Evolutionary conservation across 2,797 vertebrate species (phyloP).

Genomic region (Phalloptychus januarius): DNA sequence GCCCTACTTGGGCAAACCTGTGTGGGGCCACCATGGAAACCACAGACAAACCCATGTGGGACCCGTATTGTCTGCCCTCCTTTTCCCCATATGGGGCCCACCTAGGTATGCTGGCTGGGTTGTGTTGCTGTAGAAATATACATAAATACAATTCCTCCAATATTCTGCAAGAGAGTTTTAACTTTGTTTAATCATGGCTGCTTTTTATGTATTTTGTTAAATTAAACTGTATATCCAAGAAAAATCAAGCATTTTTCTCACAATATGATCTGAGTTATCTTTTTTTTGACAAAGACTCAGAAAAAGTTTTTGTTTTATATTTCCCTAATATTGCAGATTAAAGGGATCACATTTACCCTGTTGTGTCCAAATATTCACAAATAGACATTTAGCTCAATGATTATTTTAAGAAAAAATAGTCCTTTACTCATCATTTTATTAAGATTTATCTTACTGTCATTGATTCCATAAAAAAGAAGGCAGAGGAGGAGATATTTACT

Average conservation of each 20-base stretch:
- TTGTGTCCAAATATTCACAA: too few species aligned
- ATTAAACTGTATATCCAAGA: neutral
- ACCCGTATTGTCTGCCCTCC: too few species aligned
- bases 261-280: neutral
- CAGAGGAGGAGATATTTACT: neutral
- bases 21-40: too few species aligned
- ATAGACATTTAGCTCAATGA: too few species aligned
- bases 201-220: neutral
- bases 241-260: neutral
- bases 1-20: too few species aligned
- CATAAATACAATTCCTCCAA: neutral
- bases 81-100: too few species aligned
- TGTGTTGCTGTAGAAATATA: neutral
- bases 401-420: too few species aligned
- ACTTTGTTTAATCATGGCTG: neutral
- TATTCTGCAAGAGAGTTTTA: neutral
- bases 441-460: neutral
- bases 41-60: too few species aligned
- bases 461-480: neutral
- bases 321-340: neutral
- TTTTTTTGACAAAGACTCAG: neutral
- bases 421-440: too few species aligned
- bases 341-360: neutral
- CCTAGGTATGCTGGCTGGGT: too few species aligned
- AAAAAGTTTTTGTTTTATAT: neutral